These are phyloP conservation scores for Pristis pectinata DNA, from an alignment of 2,797 vertebrate genomes.

Conservation along the genomic window DNA sequence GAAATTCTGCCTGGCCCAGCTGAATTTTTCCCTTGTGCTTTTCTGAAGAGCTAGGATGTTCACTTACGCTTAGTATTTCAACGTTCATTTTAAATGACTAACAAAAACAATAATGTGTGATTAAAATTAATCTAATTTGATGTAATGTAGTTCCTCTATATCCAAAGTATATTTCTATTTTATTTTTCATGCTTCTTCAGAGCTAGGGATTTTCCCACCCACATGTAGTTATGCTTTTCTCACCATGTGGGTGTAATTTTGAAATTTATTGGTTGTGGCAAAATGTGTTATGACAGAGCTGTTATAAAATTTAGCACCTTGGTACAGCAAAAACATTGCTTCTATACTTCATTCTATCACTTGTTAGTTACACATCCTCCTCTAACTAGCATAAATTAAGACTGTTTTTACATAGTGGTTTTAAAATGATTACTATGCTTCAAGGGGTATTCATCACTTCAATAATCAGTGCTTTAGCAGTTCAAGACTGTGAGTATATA, in stretches of 20 bases:
- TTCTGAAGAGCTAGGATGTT: background rate
- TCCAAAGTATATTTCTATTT: background rate
- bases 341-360: background rate
- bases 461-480: background rate
- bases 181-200: background rate
- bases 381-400: background rate
- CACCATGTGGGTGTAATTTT: background rate
- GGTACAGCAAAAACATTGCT: background rate
- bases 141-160: background rate
- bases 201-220: background rate
- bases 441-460: background rate
- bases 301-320: background rate
- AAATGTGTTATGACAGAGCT: background rate
- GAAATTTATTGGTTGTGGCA: background rate
- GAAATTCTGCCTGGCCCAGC: background rate
- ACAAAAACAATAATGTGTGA: background rate
- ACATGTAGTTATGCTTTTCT: background rate
- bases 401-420: background rate
- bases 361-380: conserved; percentile 27
- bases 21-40: background rate
- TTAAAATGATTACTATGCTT: background rate
- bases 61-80: background rate
- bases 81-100: background rate
- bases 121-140: background rate
- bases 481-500: background rate